Evolutionary conservation across 2,113 vertebrate species (phyloP).

Genomic region (Solea senegalensis): DNA sequence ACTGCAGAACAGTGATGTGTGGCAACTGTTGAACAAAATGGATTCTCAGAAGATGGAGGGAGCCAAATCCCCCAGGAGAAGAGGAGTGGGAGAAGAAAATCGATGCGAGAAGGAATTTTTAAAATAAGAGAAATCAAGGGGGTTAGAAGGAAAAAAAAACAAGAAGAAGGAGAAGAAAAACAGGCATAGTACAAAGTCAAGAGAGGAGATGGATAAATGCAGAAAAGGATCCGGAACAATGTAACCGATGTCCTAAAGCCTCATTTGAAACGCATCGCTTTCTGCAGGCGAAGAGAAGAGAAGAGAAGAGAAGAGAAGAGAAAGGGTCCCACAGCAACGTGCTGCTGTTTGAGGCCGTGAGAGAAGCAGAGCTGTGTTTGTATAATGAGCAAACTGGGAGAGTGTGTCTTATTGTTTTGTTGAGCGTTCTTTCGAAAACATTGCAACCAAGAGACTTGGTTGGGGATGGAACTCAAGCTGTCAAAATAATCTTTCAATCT

Average conservation of each 20-base stretch:
- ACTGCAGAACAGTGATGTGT: slow-evolving; percentile 61
- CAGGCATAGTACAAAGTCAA: not conserved
- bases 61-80: slow-evolving; percentile 47
- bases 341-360: slow-evolving; percentile 50
- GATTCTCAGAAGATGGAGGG: slow-evolving; percentile 54
- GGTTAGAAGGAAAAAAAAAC: not conserved
- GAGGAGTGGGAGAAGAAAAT: slow-evolving; percentile 44
- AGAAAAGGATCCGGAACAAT: slow-evolving; percentile 5
- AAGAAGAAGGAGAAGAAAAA: not conserved
- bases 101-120: slow-evolving; percentile 46
- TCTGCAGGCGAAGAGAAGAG: not conserved
- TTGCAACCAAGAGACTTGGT: slow-evolving; percentile 54
- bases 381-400: slow-evolving; percentile 72
- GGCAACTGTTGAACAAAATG: slow-evolving; percentile 76
- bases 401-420: slow-evolving; percentile 60
- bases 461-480: slow-evolving; percentile 56
- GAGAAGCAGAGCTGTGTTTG: slow-evolving; percentile 35
- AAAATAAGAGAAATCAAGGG: slow-evolving; percentile 37
- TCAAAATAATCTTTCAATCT: slow-evolving; percentile 67
- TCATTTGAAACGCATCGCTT: slow-evolving; percentile 5
- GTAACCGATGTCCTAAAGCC: slow-evolving; percentile 1
- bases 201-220: slow-evolving; percentile 8
- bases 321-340: slow-evolving; percentile 12
- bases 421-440: slow-evolving; percentile 58
- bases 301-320: not conserved